These are phyloP conservation scores for Enteromius anoplus DNA, from an alignment of 2,797 vertebrate species.

Conservation along the genomic window DNA sequence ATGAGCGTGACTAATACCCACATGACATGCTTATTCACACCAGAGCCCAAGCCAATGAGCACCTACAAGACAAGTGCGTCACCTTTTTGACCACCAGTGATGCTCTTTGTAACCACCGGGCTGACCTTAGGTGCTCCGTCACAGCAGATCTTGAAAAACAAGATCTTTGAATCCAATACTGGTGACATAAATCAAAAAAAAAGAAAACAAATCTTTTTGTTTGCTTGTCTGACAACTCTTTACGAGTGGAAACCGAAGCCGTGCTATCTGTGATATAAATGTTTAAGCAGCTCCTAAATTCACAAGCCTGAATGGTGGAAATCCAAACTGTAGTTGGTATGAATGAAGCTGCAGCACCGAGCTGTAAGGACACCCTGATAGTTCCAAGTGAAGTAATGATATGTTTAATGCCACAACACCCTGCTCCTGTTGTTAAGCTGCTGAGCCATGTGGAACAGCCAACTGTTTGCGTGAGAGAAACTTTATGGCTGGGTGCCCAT, in stretches of 20 bases:
- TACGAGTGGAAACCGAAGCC: slow-evolving; percentile 17
- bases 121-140: slow-evolving; percentile 4
- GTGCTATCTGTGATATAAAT: slow-evolving; percentile 11
- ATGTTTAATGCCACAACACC: slow-evolving; percentile 47
- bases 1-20: slow-evolving; percentile 73
- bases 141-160: background rate
- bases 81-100: slow-evolving; percentile 6
- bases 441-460: slow-evolving; percentile 38
- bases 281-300: slow-evolving; percentile 31
- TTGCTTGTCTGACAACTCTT: slow-evolving; percentile 18
- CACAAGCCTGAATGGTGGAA: slow-evolving; percentile 37
- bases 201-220: background rate
- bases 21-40: slow-evolving; percentile 51
- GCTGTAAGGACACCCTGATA: slow-evolving; percentile 33
- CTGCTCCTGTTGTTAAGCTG: slow-evolving; percentile 39
- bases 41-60: slow-evolving; percentile 29
- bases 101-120: background rate
- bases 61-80: slow-evolving; percentile 36
- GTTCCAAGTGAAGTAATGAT: slow-evolving; percentile 49
- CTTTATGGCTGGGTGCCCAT: slow-evolving; percentile 36
- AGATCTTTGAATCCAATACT: slow-evolving; percentile 6
- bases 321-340: slow-evolving; percentile 41
- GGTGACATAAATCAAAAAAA: slow-evolving; percentile 1
- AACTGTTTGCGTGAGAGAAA: slow-evolving; percentile 47
- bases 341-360: slow-evolving; percentile 27